These are phyloP conservation scores for Athalia rosae DNA, from an alignment of 2,888 invertebrate genomes.

Conservation along the genomic window DNA sequence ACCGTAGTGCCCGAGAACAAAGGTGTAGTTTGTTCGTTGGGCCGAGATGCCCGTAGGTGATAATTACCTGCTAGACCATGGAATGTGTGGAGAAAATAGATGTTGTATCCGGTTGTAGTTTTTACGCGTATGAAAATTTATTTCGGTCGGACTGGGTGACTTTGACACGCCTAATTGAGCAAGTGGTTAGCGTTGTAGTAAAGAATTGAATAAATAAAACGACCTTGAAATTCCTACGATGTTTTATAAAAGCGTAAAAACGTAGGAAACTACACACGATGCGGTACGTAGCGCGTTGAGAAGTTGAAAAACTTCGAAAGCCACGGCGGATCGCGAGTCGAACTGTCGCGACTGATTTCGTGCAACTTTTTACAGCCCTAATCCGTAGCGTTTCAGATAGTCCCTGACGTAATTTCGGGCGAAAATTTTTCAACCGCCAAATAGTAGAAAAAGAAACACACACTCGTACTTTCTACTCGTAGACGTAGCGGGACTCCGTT, in stretches of 20 bases:
- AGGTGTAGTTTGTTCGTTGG: too few species aligned
- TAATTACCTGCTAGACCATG: neutral
- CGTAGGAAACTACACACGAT: neutral
- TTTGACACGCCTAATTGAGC: slow-evolving; percentile 4
- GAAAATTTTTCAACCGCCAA: too few species aligned
- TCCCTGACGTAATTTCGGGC: too few species aligned
- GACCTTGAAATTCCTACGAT: slow-evolving; percentile 34
- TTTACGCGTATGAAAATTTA: neutral
- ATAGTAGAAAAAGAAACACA: too few species aligned
- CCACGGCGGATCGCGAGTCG: too few species aligned
- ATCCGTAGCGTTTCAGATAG: too few species aligned
- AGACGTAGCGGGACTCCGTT: neutral
- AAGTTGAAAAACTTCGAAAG: too few species aligned
- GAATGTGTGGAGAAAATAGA: neutral
- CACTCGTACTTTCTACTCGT: too few species aligned
- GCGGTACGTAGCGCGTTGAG: neutral
- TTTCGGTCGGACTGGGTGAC: neutral
- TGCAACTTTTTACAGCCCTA: too few species aligned
- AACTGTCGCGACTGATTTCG: too few species aligned
- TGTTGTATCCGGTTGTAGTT: slow-evolving; percentile 7
- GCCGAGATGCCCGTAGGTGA: neutral
- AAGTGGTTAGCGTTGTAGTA: neutral
- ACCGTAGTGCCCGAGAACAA: too few species aligned
- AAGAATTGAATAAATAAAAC: slow-evolving; percentile 24
- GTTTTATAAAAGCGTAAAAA: neutral